A percentile compares a stretch with the other conserved stretches of the same genome.
Conservation (phyloP, 2,797 vertebrate genomes). For the Selene dorsalis region DNA sequence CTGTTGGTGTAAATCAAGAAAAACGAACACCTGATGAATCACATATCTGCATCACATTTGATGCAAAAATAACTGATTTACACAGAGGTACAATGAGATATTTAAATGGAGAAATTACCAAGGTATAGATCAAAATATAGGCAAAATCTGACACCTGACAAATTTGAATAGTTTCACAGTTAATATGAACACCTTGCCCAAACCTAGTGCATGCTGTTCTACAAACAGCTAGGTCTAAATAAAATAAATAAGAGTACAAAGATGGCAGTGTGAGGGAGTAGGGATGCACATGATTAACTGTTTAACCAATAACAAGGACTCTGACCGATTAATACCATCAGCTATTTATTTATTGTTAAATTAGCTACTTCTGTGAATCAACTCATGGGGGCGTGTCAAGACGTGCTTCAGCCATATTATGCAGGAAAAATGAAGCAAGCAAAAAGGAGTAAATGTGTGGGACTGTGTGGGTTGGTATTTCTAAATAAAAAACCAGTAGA, state of each 20-base stretch:
- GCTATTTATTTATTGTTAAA: too few species aligned
- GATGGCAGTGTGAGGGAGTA: background rate
- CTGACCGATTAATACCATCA: too few species aligned
- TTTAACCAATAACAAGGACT: too few species aligned
- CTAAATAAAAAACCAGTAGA: too few species aligned
- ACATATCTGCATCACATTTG: background rate
- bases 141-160: background rate
- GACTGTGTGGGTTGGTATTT: too few species aligned
- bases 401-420: too few species aligned
- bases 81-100: background rate
- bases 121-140: background rate
- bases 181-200: background rate
- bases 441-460: too few species aligned
- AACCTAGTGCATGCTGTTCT: background rate
- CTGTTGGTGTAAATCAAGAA: background rate
- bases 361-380: too few species aligned
- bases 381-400: too few species aligned
- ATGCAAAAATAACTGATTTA: background rate
- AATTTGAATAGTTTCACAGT: background rate
- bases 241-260: background rate
- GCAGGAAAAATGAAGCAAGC: too few species aligned
- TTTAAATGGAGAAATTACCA: background rate
- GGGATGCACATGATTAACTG: too few species aligned
- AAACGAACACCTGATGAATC: background rate
- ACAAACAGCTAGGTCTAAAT: background rate